Conservation (phyloP, 2,113 vertebrate genomes). For the Phrynocephalus versicolor region DNA sequence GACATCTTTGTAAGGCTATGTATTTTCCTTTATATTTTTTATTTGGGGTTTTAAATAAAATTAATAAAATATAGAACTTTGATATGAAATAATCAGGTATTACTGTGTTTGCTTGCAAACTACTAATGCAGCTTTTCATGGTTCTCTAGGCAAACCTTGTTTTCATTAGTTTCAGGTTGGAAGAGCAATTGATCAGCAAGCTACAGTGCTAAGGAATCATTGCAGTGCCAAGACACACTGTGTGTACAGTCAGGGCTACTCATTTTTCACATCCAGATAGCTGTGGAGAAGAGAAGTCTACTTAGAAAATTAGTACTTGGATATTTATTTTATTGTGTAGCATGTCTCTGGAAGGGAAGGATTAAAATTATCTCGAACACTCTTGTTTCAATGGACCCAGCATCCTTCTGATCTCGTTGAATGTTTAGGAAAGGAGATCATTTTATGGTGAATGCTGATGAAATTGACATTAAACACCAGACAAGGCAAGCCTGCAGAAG, state of each 20-base stretch:
- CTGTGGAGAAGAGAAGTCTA: background rate
- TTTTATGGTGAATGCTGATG: background rate
- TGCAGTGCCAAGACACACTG: slow-evolving; percentile 20
- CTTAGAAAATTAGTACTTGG: slow-evolving; percentile 13
- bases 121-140: slow-evolving; percentile 36
- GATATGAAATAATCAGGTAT: background rate
- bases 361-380: slow-evolving; percentile 11
- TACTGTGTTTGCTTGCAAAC: slow-evolving; percentile 28
- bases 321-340: slow-evolving; percentile 27
- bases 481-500: background rate
- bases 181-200: slow-evolving; percentile 47
- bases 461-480: background rate
- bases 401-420: background rate
- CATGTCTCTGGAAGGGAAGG: slow-evolving; percentile 7
- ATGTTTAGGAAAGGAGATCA: background rate
- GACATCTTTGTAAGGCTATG: background rate
- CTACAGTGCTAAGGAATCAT: slow-evolving; percentile 54
- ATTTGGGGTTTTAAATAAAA: too few relatives aligned
- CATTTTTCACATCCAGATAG: slow-evolving; percentile 46
- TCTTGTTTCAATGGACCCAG: background rate
- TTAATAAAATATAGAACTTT: background rate
- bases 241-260: slow-evolving; percentile 42
- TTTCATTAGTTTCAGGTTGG: slow-evolving; percentile 32
- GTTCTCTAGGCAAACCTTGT: slow-evolving; percentile 38
- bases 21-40: too few relatives aligned